phyloP scores from a whole-genome alignment of 2,113 vertebrate genomes.

The Sphyrna mokarran region DNA sequence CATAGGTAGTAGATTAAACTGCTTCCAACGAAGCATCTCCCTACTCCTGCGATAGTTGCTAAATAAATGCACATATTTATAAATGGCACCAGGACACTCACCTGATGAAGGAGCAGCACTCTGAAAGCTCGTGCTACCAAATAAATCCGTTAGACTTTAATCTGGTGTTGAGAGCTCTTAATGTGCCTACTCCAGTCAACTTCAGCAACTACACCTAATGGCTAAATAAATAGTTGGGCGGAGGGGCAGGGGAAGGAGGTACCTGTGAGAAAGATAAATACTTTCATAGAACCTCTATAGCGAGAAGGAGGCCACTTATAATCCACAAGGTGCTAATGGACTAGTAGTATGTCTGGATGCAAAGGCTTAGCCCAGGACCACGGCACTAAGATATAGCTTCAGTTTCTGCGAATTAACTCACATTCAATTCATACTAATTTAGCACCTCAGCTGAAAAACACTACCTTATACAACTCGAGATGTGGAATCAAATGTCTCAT shows the following conservation, averaged over 20 bases:
- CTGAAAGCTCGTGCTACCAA: no score
- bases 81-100: no score
- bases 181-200: no score
- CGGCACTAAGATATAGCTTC: background rate
- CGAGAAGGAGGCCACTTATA: no score
- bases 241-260: no score
- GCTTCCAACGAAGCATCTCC: background rate
- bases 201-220: no score
- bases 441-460: background rate
- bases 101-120: no score
- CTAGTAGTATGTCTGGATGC: background rate
- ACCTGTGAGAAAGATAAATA: background rate
- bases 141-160: no score
- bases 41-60: background rate
- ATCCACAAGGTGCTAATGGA: background rate
- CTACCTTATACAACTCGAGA: background rate
- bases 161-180: no score
- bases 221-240: background rate
- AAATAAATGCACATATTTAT: background rate
- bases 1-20: background rate
- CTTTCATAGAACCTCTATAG: no score
- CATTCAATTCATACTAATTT: background rate
- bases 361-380: background rate
- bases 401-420: background rate
- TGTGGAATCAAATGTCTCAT: background rate